These are phyloP conservation scores for Falco punctatus DNA, from an alignment of 2,113 vertebrate species.

Conservation along the genomic window DNA sequence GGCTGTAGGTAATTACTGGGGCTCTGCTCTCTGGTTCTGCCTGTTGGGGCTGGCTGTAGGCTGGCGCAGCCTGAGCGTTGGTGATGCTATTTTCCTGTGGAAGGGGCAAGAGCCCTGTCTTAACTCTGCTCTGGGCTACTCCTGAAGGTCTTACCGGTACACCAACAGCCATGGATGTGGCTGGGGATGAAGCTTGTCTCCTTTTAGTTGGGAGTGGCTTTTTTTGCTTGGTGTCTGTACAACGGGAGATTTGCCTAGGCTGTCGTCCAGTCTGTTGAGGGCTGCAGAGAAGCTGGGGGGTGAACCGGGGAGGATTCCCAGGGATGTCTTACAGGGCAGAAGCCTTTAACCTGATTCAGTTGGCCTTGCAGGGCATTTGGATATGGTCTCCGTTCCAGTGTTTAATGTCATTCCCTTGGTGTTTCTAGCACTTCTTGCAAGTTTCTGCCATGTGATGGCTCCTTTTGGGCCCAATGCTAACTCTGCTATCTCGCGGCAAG, in stretches of 20 bases:
- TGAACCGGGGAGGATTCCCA: background rate
- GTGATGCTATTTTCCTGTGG: background rate
- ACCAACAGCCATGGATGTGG: background rate
- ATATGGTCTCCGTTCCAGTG: fast-evolving
- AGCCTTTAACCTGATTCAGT: background rate
- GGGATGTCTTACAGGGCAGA: background rate
- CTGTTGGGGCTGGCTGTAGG: background rate
- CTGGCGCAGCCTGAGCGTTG: background rate
- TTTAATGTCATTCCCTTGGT: background rate
- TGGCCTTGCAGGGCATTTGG: background rate
- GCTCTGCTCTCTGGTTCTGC: background rate
- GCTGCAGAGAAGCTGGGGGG: background rate
- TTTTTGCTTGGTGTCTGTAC: background rate
- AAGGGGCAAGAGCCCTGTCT: background rate
- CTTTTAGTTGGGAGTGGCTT: background rate
- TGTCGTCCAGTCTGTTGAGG: background rate
- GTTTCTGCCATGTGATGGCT: background rate
- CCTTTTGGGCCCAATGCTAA: background rate
- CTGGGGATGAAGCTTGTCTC: background rate
- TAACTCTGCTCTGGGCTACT: background rate
- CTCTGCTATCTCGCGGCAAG: background rate
- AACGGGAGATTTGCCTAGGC: background rate
- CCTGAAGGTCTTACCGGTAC: background rate
- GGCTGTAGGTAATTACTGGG: background rate
- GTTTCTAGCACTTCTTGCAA: background rate